Conservation (phyloP, 37 sponge, comb jelly and placozoan genomes). For the Haliclona indistincta region DNA sequence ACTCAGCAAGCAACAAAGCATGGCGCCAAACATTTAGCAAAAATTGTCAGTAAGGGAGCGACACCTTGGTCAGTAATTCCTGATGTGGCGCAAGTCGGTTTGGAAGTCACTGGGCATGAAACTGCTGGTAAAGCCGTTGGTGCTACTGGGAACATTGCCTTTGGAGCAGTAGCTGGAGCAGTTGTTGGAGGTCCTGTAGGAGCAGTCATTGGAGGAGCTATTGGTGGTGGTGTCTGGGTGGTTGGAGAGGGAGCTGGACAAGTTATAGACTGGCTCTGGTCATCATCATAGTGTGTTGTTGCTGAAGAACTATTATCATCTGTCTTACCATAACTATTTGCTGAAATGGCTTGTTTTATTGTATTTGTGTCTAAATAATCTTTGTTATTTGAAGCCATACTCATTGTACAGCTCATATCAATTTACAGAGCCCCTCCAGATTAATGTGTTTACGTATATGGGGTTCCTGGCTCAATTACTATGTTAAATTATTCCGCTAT, state of each 20-base stretch:
- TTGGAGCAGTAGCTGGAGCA: neutral
- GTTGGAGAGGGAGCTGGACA: neutral
- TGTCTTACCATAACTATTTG: too few relatives aligned
- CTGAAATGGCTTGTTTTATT: too few relatives aligned
- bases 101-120: conserved; percentile 3
- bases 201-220: conserved; percentile 1
- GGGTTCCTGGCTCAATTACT: too few relatives aligned
- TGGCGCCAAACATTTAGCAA: neutral
- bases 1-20: neutral
- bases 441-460: too few relatives aligned
- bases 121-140: conserved; percentile 9
- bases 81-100: neutral
- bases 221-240: neutral
- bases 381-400: too few relatives aligned
- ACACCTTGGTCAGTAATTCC: neutral
- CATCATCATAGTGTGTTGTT: neutral
- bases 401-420: too few relatives aligned
- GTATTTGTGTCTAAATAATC: too few relatives aligned
- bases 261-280: neutral
- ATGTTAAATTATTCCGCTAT: too few relatives aligned
- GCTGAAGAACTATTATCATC: too few relatives aligned
- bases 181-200: conserved; percentile 8
- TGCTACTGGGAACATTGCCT: conserved; percentile 10
- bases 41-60: neutral
- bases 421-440: too few relatives aligned